Percentiles rank a stretch among this genome's conserved stretches.
phyloP scores from a whole-genome alignment of 2,797 vertebrate species.

The Morelia viridis region DNA sequence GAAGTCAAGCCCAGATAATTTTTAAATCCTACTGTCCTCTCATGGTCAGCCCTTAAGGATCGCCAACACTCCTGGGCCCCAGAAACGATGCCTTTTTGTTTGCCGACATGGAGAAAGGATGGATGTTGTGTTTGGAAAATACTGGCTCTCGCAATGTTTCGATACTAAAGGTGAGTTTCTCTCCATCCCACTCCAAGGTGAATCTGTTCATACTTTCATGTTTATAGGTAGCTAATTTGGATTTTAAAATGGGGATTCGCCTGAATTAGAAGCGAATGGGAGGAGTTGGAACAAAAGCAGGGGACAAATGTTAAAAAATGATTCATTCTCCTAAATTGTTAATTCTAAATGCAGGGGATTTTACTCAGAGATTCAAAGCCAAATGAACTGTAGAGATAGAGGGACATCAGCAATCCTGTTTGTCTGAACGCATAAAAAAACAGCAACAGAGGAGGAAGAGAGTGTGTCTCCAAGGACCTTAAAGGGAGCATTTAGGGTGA shows the following conservation, averaged over 20 bases:
- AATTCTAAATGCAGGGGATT: neutral
- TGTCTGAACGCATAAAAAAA: neutral
- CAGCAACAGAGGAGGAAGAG: neutral
- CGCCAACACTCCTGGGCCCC: conserved; percentile 77
- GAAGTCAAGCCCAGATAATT: neutral
- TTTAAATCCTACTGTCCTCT: conserved; percentile 11
- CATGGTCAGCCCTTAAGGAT: conserved; percentile 79
- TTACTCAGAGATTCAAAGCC: neutral
- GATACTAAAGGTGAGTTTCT: conserved; percentile 89
- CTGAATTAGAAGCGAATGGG: too few relatives aligned
- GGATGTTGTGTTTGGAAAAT: conserved; percentile 98
- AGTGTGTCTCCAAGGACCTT: neutral
- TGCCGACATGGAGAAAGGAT: conserved; percentile 97
- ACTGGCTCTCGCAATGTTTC: conserved; percentile 96
- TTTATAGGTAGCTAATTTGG: neutral
- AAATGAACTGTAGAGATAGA: neutral
- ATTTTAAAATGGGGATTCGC: neutral
- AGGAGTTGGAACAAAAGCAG: neutral
- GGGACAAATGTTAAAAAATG: too few relatives aligned
- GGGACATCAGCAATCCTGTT: neutral
- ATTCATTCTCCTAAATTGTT: neutral
- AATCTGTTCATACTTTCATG: rapidly evolving
- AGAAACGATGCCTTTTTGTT: conserved; percentile 92
- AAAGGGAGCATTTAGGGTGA: neutral
- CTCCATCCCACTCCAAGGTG: rapidly evolving